Evolutionary conservation across 2,888 invertebrate genomes (phyloP).

Genomic region (Apamea crenata): DNA sequence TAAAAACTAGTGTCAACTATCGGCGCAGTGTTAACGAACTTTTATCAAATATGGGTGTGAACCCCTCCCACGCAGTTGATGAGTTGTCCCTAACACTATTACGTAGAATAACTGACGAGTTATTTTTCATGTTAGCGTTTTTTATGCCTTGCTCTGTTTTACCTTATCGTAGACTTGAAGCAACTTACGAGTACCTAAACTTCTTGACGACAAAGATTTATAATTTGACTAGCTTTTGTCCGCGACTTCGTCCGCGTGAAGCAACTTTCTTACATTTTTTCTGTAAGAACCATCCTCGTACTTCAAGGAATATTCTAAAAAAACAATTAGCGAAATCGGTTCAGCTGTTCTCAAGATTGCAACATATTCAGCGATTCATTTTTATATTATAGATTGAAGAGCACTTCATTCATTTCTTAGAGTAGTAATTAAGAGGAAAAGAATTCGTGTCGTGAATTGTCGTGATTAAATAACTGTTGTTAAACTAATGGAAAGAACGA

Average conservation of each 20-base stretch:
- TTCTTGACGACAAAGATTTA: background rate
- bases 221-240: too few relatives aligned
- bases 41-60: slow-evolving; percentile 62
- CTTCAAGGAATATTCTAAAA: too few relatives aligned
- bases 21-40: slow-evolving; percentile 52
- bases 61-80: slow-evolving; percentile 21
- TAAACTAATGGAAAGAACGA: background rate
- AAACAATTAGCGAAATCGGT: too few relatives aligned
- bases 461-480: background rate
- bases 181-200: background rate
- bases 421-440: background rate
- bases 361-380: too few relatives aligned
- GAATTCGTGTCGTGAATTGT: background rate
- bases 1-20: slow-evolving; percentile 41
- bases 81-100: slow-evolving; percentile 21
- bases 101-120: slow-evolving; percentile 7
- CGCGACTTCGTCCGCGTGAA: too few relatives aligned
- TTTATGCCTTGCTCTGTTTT: background rate
- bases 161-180: background rate
- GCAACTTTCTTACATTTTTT: too few relatives aligned
- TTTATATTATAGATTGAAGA: too few relatives aligned
- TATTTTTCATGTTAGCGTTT: background rate
- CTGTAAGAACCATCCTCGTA: too few relatives aligned
- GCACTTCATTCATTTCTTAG: background rate
- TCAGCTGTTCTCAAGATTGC: too few relatives aligned